A percentile compares a stretch with the other conserved stretches of the same genome.
Evolutionary conservation across 1,140 invertebrate species (phyloP).

Genomic region (Aricia agestis): DNA sequence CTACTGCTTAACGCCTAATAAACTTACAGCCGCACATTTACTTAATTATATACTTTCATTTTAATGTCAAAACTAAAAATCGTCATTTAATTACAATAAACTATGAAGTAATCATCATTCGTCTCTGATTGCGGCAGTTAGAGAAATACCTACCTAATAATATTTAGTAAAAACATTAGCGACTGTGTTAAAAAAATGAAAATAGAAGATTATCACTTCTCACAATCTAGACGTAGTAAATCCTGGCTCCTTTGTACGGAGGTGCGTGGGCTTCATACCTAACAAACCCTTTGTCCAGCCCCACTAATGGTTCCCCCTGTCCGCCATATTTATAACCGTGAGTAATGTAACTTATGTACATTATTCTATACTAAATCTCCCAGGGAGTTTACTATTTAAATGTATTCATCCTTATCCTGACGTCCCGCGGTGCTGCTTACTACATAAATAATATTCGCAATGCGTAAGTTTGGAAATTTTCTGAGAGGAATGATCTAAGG

Average conservation of each 20-base stretch:
- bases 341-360: conserved; percentile 69
- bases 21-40: too few species aligned
- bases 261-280: conserved; percentile 65
- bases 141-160: too few species aligned
- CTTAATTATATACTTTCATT: too few species aligned
- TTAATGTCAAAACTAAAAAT: too few species aligned
- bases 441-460: conserved; percentile 59
- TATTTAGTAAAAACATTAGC: background rate
- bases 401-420: conserved; percentile 70
- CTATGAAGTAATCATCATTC: too few species aligned
- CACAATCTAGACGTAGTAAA: conserved; percentile 7
- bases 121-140: too few species aligned
- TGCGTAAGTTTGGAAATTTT: conserved; percentile 17
- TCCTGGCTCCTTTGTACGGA: conserved; percentile 1
- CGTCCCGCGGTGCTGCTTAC: conserved; percentile 63
- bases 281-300: conserved; percentile 68
- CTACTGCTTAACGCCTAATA: too few species aligned
- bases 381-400: conserved; percentile 71
- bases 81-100: too few species aligned
- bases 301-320: conserved; percentile 56
- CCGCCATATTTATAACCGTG: conserved; percentile 64
- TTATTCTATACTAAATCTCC: conserved; percentile 68
- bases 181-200: background rate
- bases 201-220: conserved; percentile 2
- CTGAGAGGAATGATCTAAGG: background rate